Evolutionary conservation across 1,140 invertebrate genomes (phyloP).

Genomic region (Rhagoletis pomonella): DNA sequence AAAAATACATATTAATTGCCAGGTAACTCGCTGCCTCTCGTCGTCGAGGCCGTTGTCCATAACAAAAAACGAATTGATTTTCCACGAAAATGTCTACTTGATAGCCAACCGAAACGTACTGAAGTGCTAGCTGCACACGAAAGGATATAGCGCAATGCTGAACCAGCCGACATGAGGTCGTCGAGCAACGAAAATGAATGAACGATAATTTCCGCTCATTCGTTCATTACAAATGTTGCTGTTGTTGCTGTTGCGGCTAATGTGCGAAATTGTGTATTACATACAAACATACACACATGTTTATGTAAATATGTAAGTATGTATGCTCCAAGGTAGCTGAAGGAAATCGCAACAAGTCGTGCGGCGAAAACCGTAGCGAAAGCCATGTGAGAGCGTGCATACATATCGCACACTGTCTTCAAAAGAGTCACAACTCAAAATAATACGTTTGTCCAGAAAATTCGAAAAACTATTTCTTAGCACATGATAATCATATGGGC

Average conservation of each 20-base stretch:
- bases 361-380: constrained; percentile 4
- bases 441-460: too few relatives aligned
- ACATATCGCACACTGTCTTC: too few relatives aligned
- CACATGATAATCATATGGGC: too few relatives aligned
- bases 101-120: constrained; percentile 2
- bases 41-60: neutral
- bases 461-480: too few relatives aligned
- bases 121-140: neutral
- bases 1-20: neutral
- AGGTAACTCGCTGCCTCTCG: neutral
- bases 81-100: constrained; percentile 41
- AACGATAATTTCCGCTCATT: constrained; percentile 31
- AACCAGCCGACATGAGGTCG: constrained; percentile 23
- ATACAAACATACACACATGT: neutral
- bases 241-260: neutral
- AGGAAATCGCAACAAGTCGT: constrained; percentile 44
- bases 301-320: neutral
- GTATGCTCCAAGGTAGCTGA: neutral
- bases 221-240: constrained; percentile 22
- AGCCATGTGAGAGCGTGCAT: neutral
- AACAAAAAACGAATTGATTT: constrained; percentile 31
- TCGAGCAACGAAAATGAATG: constrained; percentile 41
- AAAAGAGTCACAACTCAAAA: too few relatives aligned
- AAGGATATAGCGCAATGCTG: neutral
- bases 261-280: neutral